Conservation (phyloP, 2,113 vertebrate species). For the Zapornia atra region DNA sequence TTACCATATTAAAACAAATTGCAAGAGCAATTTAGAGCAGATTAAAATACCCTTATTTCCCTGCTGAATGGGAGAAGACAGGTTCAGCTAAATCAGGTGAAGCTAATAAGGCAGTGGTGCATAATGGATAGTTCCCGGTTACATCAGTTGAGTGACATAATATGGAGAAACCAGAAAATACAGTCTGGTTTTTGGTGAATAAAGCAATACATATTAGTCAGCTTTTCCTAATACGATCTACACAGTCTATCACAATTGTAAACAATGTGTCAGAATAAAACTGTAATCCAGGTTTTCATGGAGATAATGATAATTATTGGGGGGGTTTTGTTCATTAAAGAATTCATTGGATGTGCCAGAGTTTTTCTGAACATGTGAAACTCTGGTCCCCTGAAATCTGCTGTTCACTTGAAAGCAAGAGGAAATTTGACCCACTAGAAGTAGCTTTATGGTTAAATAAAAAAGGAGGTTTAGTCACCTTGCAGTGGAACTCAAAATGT, state of each 20-base stretch:
- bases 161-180: not conserved
- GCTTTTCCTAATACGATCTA: not conserved
- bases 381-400: not conserved
- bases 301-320: not conserved
- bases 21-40: not conserved
- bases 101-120: not conserved
- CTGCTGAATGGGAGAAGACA: not conserved
- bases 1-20: not conserved
- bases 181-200: not conserved
- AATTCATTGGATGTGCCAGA: not conserved
- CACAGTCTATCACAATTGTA: not conserved
- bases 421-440: not conserved
- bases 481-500: not conserved
- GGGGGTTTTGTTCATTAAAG: not conserved
- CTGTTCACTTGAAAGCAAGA: not conserved
- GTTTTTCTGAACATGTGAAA: not conserved
- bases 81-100: not conserved
- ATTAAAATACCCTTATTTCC: not conserved
- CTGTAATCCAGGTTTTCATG: not conserved
- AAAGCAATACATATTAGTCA: not conserved
- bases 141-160: not conserved
- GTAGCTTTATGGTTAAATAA: not conserved
- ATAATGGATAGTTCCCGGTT: not conserved
- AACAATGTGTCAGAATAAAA: not conserved
- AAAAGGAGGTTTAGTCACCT: not conserved